Evolutionary conservation across 37 sponge, comb jelly and placozoan species (phyloP).

Genomic region (Agelas oroides): DNA sequence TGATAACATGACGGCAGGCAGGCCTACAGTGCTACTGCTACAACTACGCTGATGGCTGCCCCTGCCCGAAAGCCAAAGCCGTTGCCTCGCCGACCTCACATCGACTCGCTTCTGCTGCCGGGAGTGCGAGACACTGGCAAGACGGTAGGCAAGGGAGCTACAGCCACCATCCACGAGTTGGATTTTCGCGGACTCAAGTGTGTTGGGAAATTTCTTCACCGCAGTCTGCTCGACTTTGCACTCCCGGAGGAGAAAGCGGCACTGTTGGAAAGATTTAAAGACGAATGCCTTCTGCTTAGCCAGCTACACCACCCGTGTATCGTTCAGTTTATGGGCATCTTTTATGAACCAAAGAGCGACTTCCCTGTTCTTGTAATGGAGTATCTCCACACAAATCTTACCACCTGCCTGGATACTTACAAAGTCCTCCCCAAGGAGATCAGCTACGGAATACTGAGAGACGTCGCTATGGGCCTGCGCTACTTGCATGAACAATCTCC

Average conservation of each 20-base stretch:
- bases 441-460: not conserved
- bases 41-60: no score
- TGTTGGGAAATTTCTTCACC: no score
- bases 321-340: constrained; percentile 8
- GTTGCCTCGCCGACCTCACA: no score
- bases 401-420: constrained; percentile 2
- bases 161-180: no score
- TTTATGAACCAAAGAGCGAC: not conserved
- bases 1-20: no score
- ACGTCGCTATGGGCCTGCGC: constrained; percentile 31
- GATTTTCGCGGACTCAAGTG: no score
- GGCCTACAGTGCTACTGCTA: no score
- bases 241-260: not conserved
- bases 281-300: not conserved
- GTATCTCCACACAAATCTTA: not conserved
- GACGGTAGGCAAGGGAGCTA: no score
- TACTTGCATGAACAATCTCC: constrained; percentile 14
- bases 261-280: not conserved
- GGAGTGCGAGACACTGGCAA: no score
- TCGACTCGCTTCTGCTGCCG: no score
- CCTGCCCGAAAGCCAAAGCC: no score
- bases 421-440: not conserved
- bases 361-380: constrained; percentile 9
- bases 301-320: constrained; percentile 1
- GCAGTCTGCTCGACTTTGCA: no score